Base-by-base conservation (phyloP, 2,888 invertebrate species). In the Athripsodes cinereus region DNA sequence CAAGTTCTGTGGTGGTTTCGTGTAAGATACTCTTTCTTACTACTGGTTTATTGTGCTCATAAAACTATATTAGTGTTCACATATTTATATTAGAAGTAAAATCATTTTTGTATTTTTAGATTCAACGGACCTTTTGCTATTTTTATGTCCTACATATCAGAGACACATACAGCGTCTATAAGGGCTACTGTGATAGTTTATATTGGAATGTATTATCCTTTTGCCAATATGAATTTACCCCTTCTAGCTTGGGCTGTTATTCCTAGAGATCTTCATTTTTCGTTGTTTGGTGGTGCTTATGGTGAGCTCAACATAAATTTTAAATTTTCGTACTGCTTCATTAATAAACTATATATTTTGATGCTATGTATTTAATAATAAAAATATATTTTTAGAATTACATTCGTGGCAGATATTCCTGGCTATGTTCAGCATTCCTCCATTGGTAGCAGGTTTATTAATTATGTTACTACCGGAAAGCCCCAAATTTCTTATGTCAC, bases 41-140 rank as follows among this genome's bases (percentile, higher is more conserved):
- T 26, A n/a, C n/a, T 31, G 31, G 31, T 31, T 31, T 31, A 8
- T 31, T 31, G 6, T 31, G 6, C 11, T 31, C 11, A 11, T 31
- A 31, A 31, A 31, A 31, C 11, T 31, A 8, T 31, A 31, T 31
- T 6, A 31, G 6, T 31, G 6, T 31, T 31, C 6, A 8, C 31
- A 31, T 31, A 31, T 11, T 8, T n/a, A n/a, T n/a, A n/a, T n/a
- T n/a, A n/a, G n/a, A n/a, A n/a, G n/a, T n/a, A n/a, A n/a, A n/a
- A n/a, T n/a, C n/a, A 19, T 10, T 48, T 22, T n/a, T 10, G n/a
- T n/a, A 16, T 22, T 55, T 71, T 65, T 68, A 78, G 76, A 5
- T 76, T 76, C 69, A 80, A 78, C 65, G 90, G 90, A 1, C 90
- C 90, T 1, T 85, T 85, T 68, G 87, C 90, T 0, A 84, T 89